Base-by-base conservation (phyloP, 2,888 invertebrate genomes). In the Molorchus minor region DNA sequence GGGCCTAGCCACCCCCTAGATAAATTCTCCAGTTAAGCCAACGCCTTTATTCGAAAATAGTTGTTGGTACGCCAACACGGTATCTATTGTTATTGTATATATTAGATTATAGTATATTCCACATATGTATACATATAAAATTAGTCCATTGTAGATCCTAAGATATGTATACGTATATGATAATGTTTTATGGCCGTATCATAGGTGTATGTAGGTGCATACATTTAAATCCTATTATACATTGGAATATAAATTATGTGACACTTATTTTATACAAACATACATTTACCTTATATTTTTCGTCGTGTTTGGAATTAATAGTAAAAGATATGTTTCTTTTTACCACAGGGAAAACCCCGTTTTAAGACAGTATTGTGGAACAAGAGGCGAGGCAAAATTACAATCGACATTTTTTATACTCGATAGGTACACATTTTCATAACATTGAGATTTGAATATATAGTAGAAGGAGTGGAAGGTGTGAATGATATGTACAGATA, bases 101-200 rank as follows among this genome's bases (percentile, higher is more conserved):
- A n/a, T 13, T 25, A 21, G 1, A 7, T 13, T 21, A 16, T n/a
- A n/a, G n/a, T n/a, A n/a, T 25, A 36, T 38, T 15, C 49, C 38
- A 38, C 49, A 16, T 38, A 49, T 49, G 36, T 49, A 49, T 49
- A 38, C 38, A 29, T 49, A 49, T 38, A 38, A 49, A 38, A 38
- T 49, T 49, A 38, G 49, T 49, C 49, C 49, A 16, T 49, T 25
- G 38, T 38, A 49, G 49, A 38, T 38, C 49, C 49, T 49, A 36
- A 21, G 49, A 49, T 38, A 49, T 38, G 49, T 49, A 49, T 49
- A 49, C 49, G 38, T 49, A 49, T 25, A 38, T 49, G 49, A 49
- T 49, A 49, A 38, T 38, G 21, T 49, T 49, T 43, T 43, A 43
- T 49, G 49, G 21, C 38, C 38, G 21, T 35, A 20, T 20, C 38